These are phyloP conservation scores for Rhogogaster chlorosoma DNA, from an alignment of 2,888 invertebrate species.

Conservation along the genomic window DNA sequence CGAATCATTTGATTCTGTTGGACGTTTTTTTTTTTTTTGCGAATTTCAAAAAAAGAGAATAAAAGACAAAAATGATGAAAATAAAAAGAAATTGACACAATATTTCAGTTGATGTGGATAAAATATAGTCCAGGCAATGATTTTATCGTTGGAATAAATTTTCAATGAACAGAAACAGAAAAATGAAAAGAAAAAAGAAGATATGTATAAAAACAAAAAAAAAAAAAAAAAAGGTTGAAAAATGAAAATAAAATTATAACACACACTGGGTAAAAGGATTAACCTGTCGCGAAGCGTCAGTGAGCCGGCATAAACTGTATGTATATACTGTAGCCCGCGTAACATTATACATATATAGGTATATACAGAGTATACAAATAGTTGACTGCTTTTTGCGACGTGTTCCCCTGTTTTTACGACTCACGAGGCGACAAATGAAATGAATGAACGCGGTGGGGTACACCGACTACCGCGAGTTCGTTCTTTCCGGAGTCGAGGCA, in stretches of 20 bases:
- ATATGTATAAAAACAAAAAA: background rate
- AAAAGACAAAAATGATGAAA: background rate
- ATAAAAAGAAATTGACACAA: background rate
- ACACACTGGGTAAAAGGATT: constrained; percentile 4
- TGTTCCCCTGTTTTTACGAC: constrained; percentile 45
- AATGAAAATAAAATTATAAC: background rate
- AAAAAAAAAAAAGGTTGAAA: background rate
- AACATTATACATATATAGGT: background rate
- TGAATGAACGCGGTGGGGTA: constrained; percentile 39
- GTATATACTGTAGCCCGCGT: background rate
- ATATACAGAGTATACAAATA: constrained; percentile 5
- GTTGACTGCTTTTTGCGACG: constrained; percentile 33
- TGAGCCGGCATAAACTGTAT: background rate
- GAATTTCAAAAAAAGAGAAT: background rate
- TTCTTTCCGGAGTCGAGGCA: background rate
- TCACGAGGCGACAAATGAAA: constrained; percentile 37
- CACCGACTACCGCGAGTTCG: background rate
- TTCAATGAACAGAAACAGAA: background rate
- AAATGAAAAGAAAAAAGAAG: background rate
- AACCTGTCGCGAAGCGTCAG: constrained; percentile 10
- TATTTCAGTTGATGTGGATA: background rate
- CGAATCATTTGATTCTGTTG: background rate
- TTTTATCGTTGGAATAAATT: background rate
- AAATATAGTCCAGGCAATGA: background rate
- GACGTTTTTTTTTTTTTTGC: background rate